A percentile compares a stretch with the other conserved stretches of the same genome.
Conservation (phyloP, 2,888 invertebrate genomes). For the Gisinianus flammeolus region DNA sequence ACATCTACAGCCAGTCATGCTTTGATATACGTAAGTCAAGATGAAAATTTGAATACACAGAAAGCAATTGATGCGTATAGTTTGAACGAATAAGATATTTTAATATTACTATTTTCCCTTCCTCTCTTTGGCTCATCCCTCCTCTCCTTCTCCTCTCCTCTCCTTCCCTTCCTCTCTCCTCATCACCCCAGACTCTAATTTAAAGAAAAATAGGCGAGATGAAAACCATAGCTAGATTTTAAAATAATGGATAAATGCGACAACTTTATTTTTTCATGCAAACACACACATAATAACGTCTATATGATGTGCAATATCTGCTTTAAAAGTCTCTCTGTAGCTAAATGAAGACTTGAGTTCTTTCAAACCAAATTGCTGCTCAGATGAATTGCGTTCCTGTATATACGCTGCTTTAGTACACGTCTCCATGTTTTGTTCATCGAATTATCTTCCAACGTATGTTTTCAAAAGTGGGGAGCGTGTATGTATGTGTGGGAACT, state of each 20-base stretch:
- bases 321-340: conserved; percentile 1
- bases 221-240: conserved; percentile 14
- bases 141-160: conserved; percentile 4
- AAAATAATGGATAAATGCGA: conserved; percentile 15
- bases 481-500: background rate
- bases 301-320: conserved; percentile 17
- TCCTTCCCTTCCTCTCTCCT: background rate
- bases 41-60: background rate
- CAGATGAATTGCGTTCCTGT: conserved; percentile 18
- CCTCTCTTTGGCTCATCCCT: conserved; percentile 10
- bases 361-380: conserved; percentile 17
- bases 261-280: background rate
- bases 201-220: conserved; percentile 26
- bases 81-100: background rate
- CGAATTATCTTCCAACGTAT: background rate
- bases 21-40: background rate
- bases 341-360: conserved; percentile 8
- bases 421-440: too few relatives aligned
- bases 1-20: background rate
- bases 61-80: background rate
- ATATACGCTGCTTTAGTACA: too few relatives aligned
- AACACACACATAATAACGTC: background rate
- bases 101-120: conserved; percentile 15
- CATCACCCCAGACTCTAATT: conserved; percentile 5
- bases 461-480: background rate